These are phyloP conservation scores for Sebastes oblongus DNA, from an alignment of 2,797 vertebrate species.

Conservation along the genomic window DNA sequence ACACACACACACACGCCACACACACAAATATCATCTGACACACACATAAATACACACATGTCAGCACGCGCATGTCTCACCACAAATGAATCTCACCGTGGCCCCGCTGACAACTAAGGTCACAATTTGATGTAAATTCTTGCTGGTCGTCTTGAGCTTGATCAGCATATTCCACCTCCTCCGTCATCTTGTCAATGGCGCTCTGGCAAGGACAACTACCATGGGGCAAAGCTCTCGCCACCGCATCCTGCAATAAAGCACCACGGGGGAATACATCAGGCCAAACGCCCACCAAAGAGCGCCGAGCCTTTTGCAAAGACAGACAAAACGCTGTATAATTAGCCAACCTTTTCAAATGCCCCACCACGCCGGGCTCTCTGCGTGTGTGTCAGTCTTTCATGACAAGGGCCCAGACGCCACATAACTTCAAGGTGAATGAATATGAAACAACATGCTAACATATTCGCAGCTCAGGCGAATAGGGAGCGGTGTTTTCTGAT, in stretches of 20 bases:
- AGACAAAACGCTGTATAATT: constrained; percentile 78
- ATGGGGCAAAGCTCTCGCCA: constrained; percentile 71
- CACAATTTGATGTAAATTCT: constrained; percentile 80
- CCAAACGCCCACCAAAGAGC: constrained; percentile 70
- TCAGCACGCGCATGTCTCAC: constrained; percentile 59
- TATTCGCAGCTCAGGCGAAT: constrained; percentile 72
- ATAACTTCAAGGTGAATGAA: constrained; percentile 83
- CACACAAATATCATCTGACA: constrained; percentile 60
- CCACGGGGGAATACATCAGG: constrained; percentile 77
- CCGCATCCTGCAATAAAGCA: constrained; percentile 78
- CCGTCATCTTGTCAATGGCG: constrained; percentile 82
- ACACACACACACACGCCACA: background rate
- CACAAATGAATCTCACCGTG: constrained; percentile 79
- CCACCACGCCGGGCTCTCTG: constrained; percentile 37
- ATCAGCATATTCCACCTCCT: constrained; percentile 85
- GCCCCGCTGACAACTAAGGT: constrained; percentile 81
- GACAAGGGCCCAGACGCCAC: constrained; percentile 66
- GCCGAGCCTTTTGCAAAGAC: constrained; percentile 67
- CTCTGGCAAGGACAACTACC: constrained; percentile 84
- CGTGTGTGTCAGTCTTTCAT: constrained; percentile 68
- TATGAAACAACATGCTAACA: constrained; percentile 81
- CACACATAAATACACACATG: constrained; percentile 50
- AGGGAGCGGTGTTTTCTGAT: constrained; percentile 72
- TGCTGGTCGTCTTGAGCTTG: constrained; percentile 79
- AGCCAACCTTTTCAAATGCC: constrained; percentile 70